Base-by-base conservation (phyloP, 1,140 invertebrate genomes). In the Drosophila mauritiana region DNA sequence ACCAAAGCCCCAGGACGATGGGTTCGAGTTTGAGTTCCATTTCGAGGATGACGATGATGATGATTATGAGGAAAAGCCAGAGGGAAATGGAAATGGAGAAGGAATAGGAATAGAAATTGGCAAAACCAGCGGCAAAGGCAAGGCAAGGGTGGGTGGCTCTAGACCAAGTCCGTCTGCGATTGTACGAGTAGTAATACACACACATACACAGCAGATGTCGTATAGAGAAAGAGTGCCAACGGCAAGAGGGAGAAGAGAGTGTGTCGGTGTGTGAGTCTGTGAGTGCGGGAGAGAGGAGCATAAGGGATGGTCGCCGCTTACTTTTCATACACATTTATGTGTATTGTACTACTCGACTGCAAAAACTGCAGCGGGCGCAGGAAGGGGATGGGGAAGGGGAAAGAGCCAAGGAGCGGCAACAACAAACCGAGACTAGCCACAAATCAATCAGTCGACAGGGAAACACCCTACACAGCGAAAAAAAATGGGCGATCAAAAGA, bases 361-460 rank as follows among this genome's bases (percentile, higher is more conserved):
- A 85, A 77, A 64, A 77, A 85, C 73, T 86, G 81, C 82, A 84
- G 65, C 59, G 62, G 72, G 34, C 45, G 46, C 42, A 40, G 53
- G 58, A 70, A 36, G 53, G 58, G 57, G 48, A 54, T n/a, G 48
- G 27, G 42, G 3, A 31, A 7, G 11, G 22, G 1, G 3, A 36
- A n/a, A n/a, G 25, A 64, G 39, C 55, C 27, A 64, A 80, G 70
- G 72, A 75, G 65, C 61, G 45, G 49, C 46, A 46, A 63, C 78
- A 76, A 69, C 73, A 78, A 77, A 75, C 61, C 37, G 51, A 22
- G 58, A 55, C 67, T 63, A 48, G 79, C 69, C 51, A 69, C 83
- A 79, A 82, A 86, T 86, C 82, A 86, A 86, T 88, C 77, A 73
- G 69, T 72, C 78, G 83, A 88, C 79, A 68, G 79, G 83, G 62